phyloP scores from a whole-genome alignment of 2,113 vertebrate species.

The Onychostoma macrolepis region DNA sequence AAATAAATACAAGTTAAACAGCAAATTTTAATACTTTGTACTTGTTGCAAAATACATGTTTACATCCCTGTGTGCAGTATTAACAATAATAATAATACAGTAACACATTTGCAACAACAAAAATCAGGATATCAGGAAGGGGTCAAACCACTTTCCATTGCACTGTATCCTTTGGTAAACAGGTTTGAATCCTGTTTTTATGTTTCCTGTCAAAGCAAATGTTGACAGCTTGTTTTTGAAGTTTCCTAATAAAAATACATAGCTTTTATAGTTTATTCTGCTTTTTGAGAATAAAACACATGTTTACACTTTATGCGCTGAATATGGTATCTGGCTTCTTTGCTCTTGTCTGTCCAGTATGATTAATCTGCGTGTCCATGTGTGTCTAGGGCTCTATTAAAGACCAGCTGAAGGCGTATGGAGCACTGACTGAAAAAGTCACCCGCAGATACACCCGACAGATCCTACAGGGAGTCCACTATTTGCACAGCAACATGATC shows the following conservation, averaged over 20 bases:
- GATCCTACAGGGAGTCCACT: slow-evolving; percentile 91
- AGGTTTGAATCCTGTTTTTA: slow-evolving; percentile 20
- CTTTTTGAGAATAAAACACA: background rate
- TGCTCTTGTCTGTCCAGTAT: slow-evolving; percentile 1
- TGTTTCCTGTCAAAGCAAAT: background rate
- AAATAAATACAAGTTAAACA: background rate
- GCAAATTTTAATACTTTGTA: background rate
- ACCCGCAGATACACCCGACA: slow-evolving; percentile 87
- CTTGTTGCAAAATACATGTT: background rate
- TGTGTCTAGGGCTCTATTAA: slow-evolving; percentile 86
- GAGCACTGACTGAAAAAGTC: slow-evolving; percentile 89
- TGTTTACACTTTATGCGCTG: background rate
- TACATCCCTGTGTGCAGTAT: background rate
- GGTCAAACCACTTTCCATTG: background rate
- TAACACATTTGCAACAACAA: background rate
- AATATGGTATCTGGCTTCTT: slow-evolving; percentile 2
- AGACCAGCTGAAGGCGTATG: slow-evolving; percentile 89
- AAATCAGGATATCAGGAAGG: background rate
- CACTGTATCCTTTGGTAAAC: background rate
- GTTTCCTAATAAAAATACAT: slow-evolving; percentile 19
- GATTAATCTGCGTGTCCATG: slow-evolving; percentile 27
- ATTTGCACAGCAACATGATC: slow-evolving; percentile 95
- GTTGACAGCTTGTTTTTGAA: slow-evolving; percentile 13
- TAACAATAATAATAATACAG: background rate
- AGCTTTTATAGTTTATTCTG: background rate